Evolutionary conservation across 2,888 invertebrate species (phyloP).

Genomic region (Campoletis raptor): DNA sequence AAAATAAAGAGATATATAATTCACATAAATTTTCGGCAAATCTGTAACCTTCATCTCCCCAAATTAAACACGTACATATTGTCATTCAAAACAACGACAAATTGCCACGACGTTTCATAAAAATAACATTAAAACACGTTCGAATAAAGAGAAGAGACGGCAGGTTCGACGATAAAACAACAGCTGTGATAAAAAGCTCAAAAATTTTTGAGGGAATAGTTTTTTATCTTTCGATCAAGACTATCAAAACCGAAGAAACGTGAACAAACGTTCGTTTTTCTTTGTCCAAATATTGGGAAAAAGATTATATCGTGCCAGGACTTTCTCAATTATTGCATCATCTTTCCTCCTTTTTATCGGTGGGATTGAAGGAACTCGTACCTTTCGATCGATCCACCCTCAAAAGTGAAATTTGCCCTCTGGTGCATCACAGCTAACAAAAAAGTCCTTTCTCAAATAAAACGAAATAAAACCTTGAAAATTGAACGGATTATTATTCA

Average conservation of each 20-base stretch:
- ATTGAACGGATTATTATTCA: neutral
- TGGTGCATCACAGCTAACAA: neutral
- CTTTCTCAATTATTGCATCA: neutral
- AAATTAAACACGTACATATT: neutral
- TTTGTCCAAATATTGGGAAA: neutral
- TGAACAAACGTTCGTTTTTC: neutral
- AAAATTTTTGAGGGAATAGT: neutral
- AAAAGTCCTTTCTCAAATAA: neutral
- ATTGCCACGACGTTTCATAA: neutral
- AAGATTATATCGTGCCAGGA: neutral
- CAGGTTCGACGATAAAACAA: neutral
- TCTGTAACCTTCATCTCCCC: neutral
- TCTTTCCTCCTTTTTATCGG: neutral
- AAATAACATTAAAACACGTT: neutral
- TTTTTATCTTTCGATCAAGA: neutral
- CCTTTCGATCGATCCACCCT: neutral
- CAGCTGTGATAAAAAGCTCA: neutral
- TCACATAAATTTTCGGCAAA: neutral
- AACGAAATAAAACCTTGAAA: neutral
- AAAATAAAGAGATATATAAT: slow-evolving; percentile 9
- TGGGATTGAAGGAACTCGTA: neutral
- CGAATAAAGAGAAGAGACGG: neutral
- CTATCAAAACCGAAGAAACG: neutral
- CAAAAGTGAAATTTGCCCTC: neutral
- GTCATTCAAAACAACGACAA: neutral